These are phyloP conservation scores for Epistrophe eligans DNA, from an alignment of 2,888 invertebrate genomes.

Conservation along the genomic window DNA sequence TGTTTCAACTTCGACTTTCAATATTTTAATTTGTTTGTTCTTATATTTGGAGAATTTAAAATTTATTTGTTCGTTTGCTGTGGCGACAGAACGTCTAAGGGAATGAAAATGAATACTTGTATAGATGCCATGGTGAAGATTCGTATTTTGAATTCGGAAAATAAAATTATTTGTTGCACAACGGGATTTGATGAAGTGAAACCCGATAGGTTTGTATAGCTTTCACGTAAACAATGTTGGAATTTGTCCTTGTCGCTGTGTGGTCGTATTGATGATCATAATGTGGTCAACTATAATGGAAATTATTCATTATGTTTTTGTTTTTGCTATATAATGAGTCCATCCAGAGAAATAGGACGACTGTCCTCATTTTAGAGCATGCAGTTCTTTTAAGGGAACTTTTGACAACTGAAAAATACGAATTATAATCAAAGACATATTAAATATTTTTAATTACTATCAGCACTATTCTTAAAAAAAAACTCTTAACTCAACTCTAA, in stretches of 20 bases:
- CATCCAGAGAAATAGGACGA: too few relatives aligned
- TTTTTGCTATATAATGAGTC: too few relatives aligned
- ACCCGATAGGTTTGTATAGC: slow-evolving; percentile 41
- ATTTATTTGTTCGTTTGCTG: slow-evolving; percentile 9
- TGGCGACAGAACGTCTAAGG: slow-evolving; percentile 66
- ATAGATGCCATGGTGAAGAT: slow-evolving; percentile 7
- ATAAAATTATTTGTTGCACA: slow-evolving; percentile 41
- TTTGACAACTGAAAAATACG: too few relatives aligned
- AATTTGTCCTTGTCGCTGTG: slow-evolving; percentile 29
- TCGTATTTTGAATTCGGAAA: slow-evolving; percentile 15
- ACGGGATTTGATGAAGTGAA: slow-evolving; percentile 16
- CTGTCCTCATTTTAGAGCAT: too few relatives aligned
- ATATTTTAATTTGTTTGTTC: slow-evolving; percentile 59
- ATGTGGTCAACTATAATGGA: background rate
- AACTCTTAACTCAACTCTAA: too few relatives aligned
- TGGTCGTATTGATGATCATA: slow-evolving; percentile 52
- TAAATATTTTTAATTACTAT: too few relatives aligned
- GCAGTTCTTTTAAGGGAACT: too few relatives aligned
- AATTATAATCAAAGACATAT: too few relatives aligned
- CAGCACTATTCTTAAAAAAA: too few relatives aligned
- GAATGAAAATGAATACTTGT: background rate
- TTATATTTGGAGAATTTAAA: slow-evolving; percentile 14
- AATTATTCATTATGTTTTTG: too few relatives aligned
- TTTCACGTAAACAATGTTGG: slow-evolving; percentile 47
- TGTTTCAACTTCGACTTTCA: slow-evolving; percentile 46